Evolutionary conservation across 2,888 invertebrate species (phyloP).

Genomic region (Ormyrus labotus): DNA sequence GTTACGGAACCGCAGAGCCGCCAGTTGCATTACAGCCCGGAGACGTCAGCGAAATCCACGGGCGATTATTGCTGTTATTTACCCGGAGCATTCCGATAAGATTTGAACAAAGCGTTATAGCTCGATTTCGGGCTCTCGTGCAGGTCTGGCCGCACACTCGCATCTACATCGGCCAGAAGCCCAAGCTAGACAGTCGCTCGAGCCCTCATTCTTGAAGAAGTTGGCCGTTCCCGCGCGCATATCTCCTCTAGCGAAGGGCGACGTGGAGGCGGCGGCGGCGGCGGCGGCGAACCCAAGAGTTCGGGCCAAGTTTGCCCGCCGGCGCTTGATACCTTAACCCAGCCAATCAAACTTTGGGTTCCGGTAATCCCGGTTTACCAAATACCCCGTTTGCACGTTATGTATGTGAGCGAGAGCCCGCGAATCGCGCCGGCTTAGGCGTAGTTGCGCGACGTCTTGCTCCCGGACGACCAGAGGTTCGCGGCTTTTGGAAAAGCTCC

Average conservation of each 20-base stretch:
- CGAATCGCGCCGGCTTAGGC: background rate
- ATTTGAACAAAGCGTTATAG: no score
- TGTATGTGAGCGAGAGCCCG: conserved; percentile 13
- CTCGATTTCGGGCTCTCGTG: no score
- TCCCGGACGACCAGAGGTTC: background rate
- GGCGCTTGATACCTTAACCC: conserved; percentile 72
- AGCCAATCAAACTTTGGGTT: conserved; percentile 74
- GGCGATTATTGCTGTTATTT: no score
- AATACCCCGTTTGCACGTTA: conserved; percentile 70
- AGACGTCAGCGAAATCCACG: no score
- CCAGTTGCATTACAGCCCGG: no score
- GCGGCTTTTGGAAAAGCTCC: conserved; percentile 1
- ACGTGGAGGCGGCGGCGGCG: no score
- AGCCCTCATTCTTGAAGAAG: conserved; percentile 27
- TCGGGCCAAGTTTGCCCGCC: conserved; percentile 61
- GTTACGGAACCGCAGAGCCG: no score
- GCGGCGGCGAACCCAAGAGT: background rate
- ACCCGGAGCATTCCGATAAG: no score
- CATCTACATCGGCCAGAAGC: background rate
- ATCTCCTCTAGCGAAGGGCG: background rate
- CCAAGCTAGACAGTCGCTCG: background rate
- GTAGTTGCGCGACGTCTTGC: background rate
- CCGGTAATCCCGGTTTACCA: conserved; percentile 65
- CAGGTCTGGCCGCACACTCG: no score
- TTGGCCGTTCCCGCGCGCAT: background rate